Evolutionary conservation across 2,888 invertebrate genomes (phyloP).

Genomic region (Prosapia bicincta): DNA sequence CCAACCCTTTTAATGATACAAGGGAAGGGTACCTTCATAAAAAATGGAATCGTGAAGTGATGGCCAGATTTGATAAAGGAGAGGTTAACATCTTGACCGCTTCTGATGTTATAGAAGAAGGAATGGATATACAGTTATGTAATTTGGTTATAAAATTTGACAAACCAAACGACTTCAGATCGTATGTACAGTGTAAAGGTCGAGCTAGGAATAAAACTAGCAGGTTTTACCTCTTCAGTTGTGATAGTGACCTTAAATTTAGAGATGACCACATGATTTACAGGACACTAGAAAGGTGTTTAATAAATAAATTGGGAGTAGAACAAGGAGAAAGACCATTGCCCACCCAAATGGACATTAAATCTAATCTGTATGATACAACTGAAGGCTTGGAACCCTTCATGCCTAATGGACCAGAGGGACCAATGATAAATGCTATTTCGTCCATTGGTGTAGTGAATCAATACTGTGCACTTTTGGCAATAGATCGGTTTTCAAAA

Average conservation of each 20-base stretch:
- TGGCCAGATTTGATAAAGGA: conserved; percentile 55
- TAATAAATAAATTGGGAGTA: conserved; percentile 48
- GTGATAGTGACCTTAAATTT: conserved; percentile 16
- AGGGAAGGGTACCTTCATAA: conserved; percentile 54
- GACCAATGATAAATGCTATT: conserved; percentile 52
- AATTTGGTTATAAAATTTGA: conserved; percentile 76
- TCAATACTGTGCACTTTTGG: conserved; percentile 75
- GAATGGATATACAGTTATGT: conserved; percentile 81
- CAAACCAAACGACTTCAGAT: conserved; percentile 64
- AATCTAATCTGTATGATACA: conserved; percentile 52
- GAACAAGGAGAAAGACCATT: conserved; percentile 54
- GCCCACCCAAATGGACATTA: conserved; percentile 54
- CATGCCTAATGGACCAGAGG: conserved; percentile 45
- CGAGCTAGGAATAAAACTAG: conserved; percentile 69
- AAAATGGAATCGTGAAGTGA: conserved; percentile 54
- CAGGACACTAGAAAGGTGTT: conserved; percentile 37
- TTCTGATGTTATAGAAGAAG: conserved; percentile 86
- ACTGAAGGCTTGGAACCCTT: conserved; percentile 52
- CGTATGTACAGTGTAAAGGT: conserved; percentile 89
- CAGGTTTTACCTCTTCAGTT: conserved; percentile 45
- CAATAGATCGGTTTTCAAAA: conserved; percentile 73
- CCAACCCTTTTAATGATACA: conserved; percentile 55
- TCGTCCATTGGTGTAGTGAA: conserved; percentile 67
- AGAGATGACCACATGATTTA: conserved; percentile 20
- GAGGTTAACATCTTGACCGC: conserved; percentile 63